Evolutionary conservation across 2,888 invertebrate species (phyloP), one percentile per base, ranked within the genome.

Genomic region (Dexiosoma caninum): DNA sequence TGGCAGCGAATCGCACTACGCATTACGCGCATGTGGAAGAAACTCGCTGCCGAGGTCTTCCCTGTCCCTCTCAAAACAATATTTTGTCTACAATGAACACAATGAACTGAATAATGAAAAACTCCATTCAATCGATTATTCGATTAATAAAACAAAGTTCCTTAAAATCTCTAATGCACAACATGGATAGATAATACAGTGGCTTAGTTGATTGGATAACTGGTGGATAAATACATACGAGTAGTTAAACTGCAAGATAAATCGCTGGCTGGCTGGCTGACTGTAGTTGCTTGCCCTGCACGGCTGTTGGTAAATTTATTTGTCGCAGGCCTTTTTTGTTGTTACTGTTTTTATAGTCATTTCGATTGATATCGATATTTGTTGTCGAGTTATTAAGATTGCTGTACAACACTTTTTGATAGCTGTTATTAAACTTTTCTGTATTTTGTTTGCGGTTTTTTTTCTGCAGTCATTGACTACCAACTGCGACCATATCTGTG

Each of bases 301-400:
- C 27, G 44, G 2, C 51, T 44, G 46, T 32, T 53, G 42, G 27
- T 59, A 23, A n/a, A 51, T 42, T 46, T 46, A 51, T 37, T 60
- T 60, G n/a, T 44, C 37, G 51, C 51, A 71, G 59, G 60, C n/a
- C 30, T 40, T n/a, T n/a, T n/a, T n/a, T n/a, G n/a, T n/a, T 44
- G 59, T 51, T 70, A n/a, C 16, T 75, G 60, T 71, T 80, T 42
- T 71, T 80, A 42, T 69, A 55, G 67, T 60, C 72, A 27, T 37
- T 37, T 19, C 40, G 37, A 60, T 55, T 67, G 76, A 59, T 70
- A 71, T 71, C 53, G 66, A 51, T 80, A 72, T 76, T 69, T 70
- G 59, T 80, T 80, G 75, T 66, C 66, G 66, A 64, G 75, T 75
- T 80, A 80, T 75, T 80, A 75, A 80, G 79, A 80, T 80, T 80